Conservation (phyloP, 1,140 invertebrate species). For the Aphelinus certus region DNA sequence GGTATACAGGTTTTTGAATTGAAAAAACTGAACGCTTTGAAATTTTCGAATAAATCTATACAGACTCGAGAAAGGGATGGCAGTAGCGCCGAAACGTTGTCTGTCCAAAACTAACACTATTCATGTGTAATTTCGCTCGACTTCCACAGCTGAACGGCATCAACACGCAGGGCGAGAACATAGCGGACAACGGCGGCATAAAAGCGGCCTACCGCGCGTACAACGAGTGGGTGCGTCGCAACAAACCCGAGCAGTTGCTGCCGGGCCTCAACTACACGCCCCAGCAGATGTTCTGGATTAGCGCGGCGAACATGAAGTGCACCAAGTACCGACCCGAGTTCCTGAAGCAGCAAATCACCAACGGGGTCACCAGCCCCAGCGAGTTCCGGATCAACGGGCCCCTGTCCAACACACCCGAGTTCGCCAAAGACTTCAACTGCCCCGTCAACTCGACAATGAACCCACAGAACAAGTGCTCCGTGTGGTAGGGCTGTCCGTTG, state of each 20-base stretch:
- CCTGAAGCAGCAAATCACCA: slow-evolving; percentile 77
- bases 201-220: slow-evolving; percentile 89
- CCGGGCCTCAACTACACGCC: slow-evolving; percentile 68
- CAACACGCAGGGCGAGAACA: slow-evolving; percentile 91
- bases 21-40: too few relatives aligned
- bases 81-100: too few relatives aligned
- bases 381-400: slow-evolving; percentile 88
- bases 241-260: slow-evolving; percentile 73
- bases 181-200: slow-evolving; percentile 90
- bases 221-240: slow-evolving; percentile 73
- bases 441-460: slow-evolving; percentile 86
- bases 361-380: slow-evolving; percentile 81
- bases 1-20: too few relatives aligned
- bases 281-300: slow-evolving; percentile 84
- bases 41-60: too few relatives aligned
- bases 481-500: slow-evolving; percentile 71
- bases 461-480: slow-evolving; percentile 84
- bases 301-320: slow-evolving; percentile 76
- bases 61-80: too few relatives aligned
- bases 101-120: too few relatives aligned
- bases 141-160: slow-evolving; percentile 80
- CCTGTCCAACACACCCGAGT: slow-evolving; percentile 89
- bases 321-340: slow-evolving; percentile 76
- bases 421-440: slow-evolving; percentile 88
- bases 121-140: too few relatives aligned